Evolutionary conservation across 1,140 invertebrate genomes (phyloP).

Genomic region (Ceratina japonica): DNA sequence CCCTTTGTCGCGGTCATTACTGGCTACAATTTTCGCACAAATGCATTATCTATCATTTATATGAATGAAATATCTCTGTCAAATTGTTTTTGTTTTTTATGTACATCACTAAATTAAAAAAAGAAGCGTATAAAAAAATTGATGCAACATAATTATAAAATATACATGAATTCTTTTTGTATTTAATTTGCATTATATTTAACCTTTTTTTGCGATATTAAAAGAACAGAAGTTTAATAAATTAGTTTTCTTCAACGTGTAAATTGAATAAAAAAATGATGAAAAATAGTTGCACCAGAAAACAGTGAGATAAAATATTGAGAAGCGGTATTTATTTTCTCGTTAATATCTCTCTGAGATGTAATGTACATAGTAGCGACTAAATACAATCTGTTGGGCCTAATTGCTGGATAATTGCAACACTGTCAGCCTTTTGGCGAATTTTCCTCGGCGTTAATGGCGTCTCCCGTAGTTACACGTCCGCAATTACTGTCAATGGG

Average conservation of each 20-base stretch:
- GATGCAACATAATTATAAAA: too few species aligned
- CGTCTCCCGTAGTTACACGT: neutral
- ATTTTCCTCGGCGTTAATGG: neutral
- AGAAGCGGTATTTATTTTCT: neutral
- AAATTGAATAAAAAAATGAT: neutral
- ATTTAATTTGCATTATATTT: too few species aligned
- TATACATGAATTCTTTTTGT: too few species aligned
- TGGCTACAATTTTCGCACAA: neutral
- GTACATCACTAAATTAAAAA: too few species aligned
- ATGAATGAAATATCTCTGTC: too few species aligned
- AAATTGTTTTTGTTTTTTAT: too few species aligned
- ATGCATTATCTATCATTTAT: too few species aligned
- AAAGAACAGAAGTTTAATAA: neutral
- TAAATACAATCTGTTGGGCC: neutral
- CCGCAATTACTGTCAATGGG: constrained; percentile 41
- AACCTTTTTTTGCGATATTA: neutral
- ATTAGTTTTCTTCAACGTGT: neutral
- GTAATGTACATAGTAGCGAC: neutral
- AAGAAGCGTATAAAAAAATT: too few species aligned
- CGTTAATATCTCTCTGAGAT: neutral
- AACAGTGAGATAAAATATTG: neutral
- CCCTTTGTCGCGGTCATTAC: neutral
- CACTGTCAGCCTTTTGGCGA: neutral
- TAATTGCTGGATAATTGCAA: constrained; percentile 12
- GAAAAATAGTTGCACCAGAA: too few species aligned